phyloP scores from a whole-genome alignment of 2,797 vertebrate species.

The Columba guinea region DNA sequence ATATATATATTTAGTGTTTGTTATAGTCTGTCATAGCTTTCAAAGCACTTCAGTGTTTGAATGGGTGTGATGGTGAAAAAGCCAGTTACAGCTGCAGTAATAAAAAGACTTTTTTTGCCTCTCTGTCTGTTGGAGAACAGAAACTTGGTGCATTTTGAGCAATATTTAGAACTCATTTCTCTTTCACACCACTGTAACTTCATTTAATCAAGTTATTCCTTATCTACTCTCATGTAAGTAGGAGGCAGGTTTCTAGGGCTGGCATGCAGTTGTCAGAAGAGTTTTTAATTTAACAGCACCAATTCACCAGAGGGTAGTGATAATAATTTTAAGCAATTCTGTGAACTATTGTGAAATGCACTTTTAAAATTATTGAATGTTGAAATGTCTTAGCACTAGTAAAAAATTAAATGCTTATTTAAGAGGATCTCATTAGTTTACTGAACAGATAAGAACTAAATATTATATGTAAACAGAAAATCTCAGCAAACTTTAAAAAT shows the following conservation, averaged over 20 bases:
- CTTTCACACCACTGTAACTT: background rate
- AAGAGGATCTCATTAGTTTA: background rate
- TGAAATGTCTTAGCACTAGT: background rate
- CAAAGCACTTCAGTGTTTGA: background rate
- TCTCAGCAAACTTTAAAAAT: background rate
- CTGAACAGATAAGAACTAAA: background rate
- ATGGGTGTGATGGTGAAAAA: background rate
- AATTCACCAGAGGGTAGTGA: background rate
- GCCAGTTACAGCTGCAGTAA: background rate
- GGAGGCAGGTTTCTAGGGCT: background rate
- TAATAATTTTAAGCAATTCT: background rate
- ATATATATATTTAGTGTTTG: background rate
- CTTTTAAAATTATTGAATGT: background rate
- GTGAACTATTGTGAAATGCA: background rate
- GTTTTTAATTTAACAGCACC: conserved; percentile 14
- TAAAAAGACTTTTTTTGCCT: background rate
- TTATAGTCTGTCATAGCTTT: background rate
- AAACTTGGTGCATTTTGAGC: background rate
- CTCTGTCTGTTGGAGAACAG: background rate
- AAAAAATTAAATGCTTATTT: background rate
- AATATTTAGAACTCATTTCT: background rate
- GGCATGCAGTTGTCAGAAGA: background rate
- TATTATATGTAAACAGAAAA: background rate
- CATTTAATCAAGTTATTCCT: background rate
- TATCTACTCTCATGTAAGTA: background rate